phyloP scores from a whole-genome alignment of 2,888 invertebrate species.

The Chrysolina americana region DNA sequence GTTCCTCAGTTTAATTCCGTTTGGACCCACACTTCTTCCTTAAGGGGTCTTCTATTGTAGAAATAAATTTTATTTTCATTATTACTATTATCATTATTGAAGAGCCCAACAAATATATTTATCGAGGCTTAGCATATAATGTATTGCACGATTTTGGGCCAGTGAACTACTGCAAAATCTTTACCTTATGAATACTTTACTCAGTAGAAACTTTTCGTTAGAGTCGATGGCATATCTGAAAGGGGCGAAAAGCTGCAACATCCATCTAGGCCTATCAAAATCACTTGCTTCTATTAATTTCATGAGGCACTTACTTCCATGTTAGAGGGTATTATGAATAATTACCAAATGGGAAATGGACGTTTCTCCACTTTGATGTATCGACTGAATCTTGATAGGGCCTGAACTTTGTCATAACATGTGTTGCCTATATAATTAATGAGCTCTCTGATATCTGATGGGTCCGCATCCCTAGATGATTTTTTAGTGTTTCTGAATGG shows the following conservation, averaged over 20 bases:
- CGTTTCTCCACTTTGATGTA: constrained; percentile 47
- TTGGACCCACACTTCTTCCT: too few relatives aligned
- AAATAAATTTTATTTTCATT: too few relatives aligned
- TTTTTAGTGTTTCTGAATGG: neutral
- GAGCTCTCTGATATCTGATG: constrained; percentile 34
- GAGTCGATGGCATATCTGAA: constrained; percentile 6
- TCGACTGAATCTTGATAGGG: constrained; percentile 47
- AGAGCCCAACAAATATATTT: too few relatives aligned
- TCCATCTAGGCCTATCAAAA: constrained; percentile 43
- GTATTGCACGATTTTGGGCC: neutral
- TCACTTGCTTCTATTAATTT: constrained; percentile 50
- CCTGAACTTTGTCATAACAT: constrained; percentile 43
- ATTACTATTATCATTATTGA: too few relatives aligned
- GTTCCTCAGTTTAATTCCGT: too few relatives aligned
- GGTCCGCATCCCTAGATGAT: constrained; percentile 14
- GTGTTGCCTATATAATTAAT: constrained; percentile 43
- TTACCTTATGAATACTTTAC: neutral
- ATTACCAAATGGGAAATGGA: constrained; percentile 44
- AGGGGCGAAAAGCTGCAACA: constrained; percentile 5
- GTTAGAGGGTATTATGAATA: constrained; percentile 44
- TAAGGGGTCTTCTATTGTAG: too few relatives aligned
- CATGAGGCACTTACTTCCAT: constrained; percentile 36
- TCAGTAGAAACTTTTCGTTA: neutral
- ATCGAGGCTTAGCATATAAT: too few relatives aligned
- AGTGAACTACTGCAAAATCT: neutral